These are phyloP conservation scores for Spodoptera picta DNA, from an alignment of 2,888 invertebrate genomes.

Conservation along the genomic window DNA sequence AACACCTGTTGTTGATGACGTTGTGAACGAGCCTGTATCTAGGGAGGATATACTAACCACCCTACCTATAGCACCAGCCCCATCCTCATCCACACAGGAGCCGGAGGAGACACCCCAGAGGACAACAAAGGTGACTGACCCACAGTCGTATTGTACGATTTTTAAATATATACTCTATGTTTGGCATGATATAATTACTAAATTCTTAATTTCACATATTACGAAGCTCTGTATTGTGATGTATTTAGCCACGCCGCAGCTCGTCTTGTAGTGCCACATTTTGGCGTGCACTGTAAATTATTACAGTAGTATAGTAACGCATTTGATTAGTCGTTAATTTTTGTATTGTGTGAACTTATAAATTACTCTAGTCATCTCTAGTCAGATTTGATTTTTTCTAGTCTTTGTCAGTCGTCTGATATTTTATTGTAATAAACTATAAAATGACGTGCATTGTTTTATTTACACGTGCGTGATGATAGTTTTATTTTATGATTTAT, in stretches of 20 bases:
- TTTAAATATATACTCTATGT: slow-evolving; percentile 84
- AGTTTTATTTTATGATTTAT: slow-evolving; percentile 41
- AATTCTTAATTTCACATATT: slow-evolving; percentile 84
- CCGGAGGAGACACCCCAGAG: slow-evolving; percentile 72
- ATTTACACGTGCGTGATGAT: slow-evolving; percentile 69
- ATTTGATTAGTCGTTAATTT: slow-evolving; percentile 63
- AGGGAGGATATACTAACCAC: slow-evolving; percentile 87
- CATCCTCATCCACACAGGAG: slow-evolving; percentile 82
- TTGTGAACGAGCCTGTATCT: slow-evolving; percentile 60
- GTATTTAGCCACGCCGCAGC: slow-evolving; percentile 77
- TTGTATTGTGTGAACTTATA: slow-evolving; percentile 77
- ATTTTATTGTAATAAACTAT: slow-evolving; percentile 78
- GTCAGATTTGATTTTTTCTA: slow-evolving; percentile 66
- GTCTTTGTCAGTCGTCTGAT: slow-evolving; percentile 71
- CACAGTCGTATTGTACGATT: slow-evolving; percentile 87
- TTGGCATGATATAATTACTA: slow-evolving; percentile 88
- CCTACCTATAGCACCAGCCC: slow-evolving; percentile 81
- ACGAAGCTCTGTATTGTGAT: slow-evolving; percentile 80
- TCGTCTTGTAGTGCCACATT: slow-evolving; percentile 86
- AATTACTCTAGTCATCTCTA: slow-evolving; percentile 79
- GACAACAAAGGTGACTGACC: slow-evolving; percentile 86
- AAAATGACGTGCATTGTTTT: slow-evolving; percentile 79
- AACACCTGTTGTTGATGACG: slow-evolving; percentile 74
- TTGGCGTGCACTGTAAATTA: slow-evolving; percentile 74
- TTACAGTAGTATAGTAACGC: slow-evolving; percentile 64